Conservation (phyloP, 2,888 invertebrate genomes). For the Phragmatobia fuliginosa region DNA sequence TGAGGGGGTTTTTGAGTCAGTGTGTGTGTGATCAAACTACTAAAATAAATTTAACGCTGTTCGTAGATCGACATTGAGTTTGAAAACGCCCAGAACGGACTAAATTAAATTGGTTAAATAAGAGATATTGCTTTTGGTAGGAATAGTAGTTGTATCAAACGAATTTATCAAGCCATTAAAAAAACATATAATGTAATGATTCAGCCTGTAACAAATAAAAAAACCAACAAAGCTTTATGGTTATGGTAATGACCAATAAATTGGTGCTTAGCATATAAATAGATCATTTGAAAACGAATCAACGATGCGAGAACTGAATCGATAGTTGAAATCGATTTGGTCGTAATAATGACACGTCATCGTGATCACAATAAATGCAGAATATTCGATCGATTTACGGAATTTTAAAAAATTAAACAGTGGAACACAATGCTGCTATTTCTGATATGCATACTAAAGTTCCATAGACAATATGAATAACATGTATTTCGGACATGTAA, state of each 20-base stretch:
- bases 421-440: too few relatives aligned
- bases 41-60: not conserved
- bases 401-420: not conserved
- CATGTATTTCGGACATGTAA: too few relatives aligned
- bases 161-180: not conserved
- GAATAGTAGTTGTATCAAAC: not conserved
- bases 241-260: constrained; percentile 19
- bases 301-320: constrained; percentile 53
- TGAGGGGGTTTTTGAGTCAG: not conserved
- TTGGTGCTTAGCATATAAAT: constrained; percentile 58
- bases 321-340: constrained; percentile 54
- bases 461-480: too few relatives aligned
- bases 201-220: constrained; percentile 6
- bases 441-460: too few relatives aligned
- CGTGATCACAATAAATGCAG: not conserved
- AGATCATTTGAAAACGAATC: constrained; percentile 49
- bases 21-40: not conserved
- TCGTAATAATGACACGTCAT: constrained; percentile 30
- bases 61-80: not conserved
- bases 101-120: not conserved
- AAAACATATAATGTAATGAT: not conserved
- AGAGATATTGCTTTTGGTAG: not conserved
- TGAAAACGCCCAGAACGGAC: not conserved
- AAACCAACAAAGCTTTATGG: constrained; percentile 13
- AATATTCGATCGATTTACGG: not conserved